Conservation (phyloP, 2,797 vertebrate species). For the Hemitrygon akajei region DNA sequence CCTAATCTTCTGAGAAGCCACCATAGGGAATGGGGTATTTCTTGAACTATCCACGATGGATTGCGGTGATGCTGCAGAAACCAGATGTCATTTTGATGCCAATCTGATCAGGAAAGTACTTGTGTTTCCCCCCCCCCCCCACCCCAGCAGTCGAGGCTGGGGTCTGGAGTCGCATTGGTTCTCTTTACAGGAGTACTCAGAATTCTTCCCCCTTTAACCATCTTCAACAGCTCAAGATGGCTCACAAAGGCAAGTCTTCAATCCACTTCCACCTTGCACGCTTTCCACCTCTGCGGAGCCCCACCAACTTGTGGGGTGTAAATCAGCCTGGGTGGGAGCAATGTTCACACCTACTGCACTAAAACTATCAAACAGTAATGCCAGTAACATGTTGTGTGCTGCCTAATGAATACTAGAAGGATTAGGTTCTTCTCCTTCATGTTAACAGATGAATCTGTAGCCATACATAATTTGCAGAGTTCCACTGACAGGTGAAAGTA, state of each 20-base stretch:
- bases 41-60: not conserved
- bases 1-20: not conserved
- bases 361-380: not conserved
- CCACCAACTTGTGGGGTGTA: not conserved
- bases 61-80: not conserved
- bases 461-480: too few species aligned
- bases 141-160: too few species aligned
- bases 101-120: not conserved
- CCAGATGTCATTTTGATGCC: not conserved
- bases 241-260: not conserved
- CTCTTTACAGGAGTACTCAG: not conserved
- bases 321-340: not conserved
- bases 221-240: not conserved
- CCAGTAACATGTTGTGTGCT: not conserved
- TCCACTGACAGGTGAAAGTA: too few species aligned
- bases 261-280: too few species aligned
- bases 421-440: too few species aligned
- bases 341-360: too few species aligned
- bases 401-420: not conserved
- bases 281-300: not conserved
- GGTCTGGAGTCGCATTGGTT: too few species aligned
- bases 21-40: not conserved
- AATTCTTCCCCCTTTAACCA: not conserved
- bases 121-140: not conserved
- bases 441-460: too few species aligned